phyloP scores from a whole-genome alignment of 2,888 invertebrate genomes.

The Tipula confusa region DNA sequence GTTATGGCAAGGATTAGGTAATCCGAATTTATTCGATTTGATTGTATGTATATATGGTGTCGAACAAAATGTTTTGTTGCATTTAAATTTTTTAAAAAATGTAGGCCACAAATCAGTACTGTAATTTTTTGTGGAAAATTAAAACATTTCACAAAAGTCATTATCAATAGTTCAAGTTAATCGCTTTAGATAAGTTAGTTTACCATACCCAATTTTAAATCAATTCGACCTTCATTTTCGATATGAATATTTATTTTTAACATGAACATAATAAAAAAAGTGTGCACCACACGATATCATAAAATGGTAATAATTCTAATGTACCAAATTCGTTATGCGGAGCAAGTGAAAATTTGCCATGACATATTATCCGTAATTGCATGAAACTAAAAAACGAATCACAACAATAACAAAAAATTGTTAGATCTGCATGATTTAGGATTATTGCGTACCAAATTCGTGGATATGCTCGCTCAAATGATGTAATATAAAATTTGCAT shows the following conservation, averaged over 20 bases:
- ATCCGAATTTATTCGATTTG: not conserved
- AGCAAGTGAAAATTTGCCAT: not conserved
- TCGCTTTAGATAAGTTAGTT: not conserved
- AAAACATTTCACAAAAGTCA: not conserved
- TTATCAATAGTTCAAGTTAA: not conserved
- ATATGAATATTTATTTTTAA: not conserved
- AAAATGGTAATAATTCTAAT: not conserved
- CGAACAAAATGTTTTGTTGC: not conserved
- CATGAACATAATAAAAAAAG: too few species aligned
- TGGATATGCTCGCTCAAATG: not conserved
- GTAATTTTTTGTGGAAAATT: too few species aligned
- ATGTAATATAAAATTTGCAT: not conserved
- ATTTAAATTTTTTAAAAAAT: too few species aligned
- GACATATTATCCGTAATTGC: not conserved
- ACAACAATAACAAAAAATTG: too few species aligned
- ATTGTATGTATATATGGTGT: not conserved
- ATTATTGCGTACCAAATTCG: not conserved
- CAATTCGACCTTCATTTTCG: not conserved
- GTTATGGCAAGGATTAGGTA: not conserved
- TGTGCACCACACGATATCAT: not conserved
- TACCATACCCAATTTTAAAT: not conserved
- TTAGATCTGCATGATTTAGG: not conserved
- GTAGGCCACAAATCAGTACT: too few species aligned
- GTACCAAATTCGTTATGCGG: not conserved
- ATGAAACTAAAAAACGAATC: not conserved